Conservation (phyloP, 2,113 vertebrate genomes). For the Corythoichthys intestinalis region DNA sequence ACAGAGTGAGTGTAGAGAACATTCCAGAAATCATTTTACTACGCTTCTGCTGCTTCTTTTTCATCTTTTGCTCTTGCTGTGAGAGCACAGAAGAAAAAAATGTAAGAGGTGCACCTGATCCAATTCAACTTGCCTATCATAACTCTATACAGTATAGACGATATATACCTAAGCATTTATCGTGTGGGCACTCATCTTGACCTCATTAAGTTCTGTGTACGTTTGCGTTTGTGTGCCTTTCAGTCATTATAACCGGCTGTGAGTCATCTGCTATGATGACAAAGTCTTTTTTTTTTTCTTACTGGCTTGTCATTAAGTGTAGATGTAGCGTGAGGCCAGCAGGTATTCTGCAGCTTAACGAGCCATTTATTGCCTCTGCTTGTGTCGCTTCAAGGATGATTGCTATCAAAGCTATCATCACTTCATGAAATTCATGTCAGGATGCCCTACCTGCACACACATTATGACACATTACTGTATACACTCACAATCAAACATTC, state of each 20-base stretch:
- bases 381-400: conserved; percentile 7
- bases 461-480: neutral
- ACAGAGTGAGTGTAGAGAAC: conserved; percentile 1
- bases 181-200: conserved; percentile 1
- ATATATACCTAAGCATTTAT: neutral
- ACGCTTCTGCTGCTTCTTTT: neutral
- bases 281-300: conserved; percentile 9
- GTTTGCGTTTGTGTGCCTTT: conserved; percentile 4
- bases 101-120: neutral
- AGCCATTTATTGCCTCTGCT: conserved; percentile 10
- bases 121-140: neutral
- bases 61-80: neutral
- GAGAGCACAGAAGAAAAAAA: neutral
- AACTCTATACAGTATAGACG: too few relatives aligned
- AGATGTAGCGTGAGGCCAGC: conserved; percentile 9
- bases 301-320: conserved; percentile 9
- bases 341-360: conserved; percentile 17
- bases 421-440: conserved; percentile 2
- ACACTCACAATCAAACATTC: too few relatives aligned
- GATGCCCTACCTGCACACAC: neutral
- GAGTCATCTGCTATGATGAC: conserved; percentile 14
- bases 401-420: conserved; percentile 9
- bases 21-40: conserved; percentile 14
- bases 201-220: conserved; percentile 4
- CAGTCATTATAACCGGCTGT: conserved; percentile 23